phyloP scores from a whole-genome alignment of 1,140 invertebrate genomes.

The Pygmarrhopalites habei region DNA sequence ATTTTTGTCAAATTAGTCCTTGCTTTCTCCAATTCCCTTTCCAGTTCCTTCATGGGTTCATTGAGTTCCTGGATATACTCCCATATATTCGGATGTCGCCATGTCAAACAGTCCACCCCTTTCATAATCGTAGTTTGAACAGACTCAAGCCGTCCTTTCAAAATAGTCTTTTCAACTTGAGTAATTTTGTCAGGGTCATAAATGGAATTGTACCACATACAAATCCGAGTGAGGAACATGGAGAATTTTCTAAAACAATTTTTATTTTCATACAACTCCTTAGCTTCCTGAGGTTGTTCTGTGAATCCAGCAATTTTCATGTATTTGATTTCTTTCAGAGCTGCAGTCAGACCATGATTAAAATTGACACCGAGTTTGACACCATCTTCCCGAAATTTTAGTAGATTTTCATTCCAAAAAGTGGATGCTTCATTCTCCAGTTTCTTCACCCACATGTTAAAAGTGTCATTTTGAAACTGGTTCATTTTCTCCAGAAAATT shows the following conservation, averaged over 20 bases:
- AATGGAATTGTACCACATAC: slow-evolving; percentile 60
- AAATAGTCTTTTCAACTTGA: slow-evolving; percentile 73
- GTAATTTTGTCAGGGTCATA: slow-evolving; percentile 64
- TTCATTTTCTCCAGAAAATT: slow-evolving; percentile 45
- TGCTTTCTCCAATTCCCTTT: slow-evolving; percentile 68
- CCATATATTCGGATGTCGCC: slow-evolving; percentile 49
- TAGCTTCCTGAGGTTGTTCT: slow-evolving; percentile 45
- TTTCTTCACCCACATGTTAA: slow-evolving; percentile 45
- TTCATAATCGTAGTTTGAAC: slow-evolving; percentile 71
- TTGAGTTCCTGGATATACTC: slow-evolving; percentile 51
- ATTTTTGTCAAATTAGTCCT: slow-evolving; percentile 79
- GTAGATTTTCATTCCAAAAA: slow-evolving; percentile 46
- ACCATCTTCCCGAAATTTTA: slow-evolving; percentile 42
- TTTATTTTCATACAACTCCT: slow-evolving; percentile 43
- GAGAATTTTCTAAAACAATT: slow-evolving; percentile 45
- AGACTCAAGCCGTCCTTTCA: slow-evolving; percentile 66
- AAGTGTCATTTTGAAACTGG: slow-evolving; percentile 41
- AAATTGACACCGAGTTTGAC: slow-evolving; percentile 6
- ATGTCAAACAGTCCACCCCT: slow-evolving; percentile 67
- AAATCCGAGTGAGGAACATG: slow-evolving; percentile 46
- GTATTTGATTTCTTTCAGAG: slow-evolving; percentile 50
- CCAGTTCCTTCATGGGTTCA: slow-evolving; percentile 66
- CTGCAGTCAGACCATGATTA: slow-evolving; percentile 43
- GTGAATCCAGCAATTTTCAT: slow-evolving; percentile 43
- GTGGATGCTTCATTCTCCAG: slow-evolving; percentile 46